Conservation (phyloP, 2,797 vertebrate species). For the Delichon dasypus region DNA sequence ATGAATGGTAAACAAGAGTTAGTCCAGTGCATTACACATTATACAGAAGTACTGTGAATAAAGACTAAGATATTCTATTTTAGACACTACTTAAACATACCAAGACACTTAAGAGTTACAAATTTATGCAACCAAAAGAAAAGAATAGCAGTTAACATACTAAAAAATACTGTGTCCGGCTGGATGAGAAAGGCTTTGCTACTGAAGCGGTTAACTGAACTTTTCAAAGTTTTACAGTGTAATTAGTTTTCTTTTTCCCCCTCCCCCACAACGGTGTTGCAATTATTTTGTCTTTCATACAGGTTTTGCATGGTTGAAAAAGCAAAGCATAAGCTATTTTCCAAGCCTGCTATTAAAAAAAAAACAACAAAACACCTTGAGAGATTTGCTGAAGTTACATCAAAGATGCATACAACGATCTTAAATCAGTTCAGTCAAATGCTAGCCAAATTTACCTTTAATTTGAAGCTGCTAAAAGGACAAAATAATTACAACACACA, state of each 20-base stretch:
- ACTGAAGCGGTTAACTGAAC: constrained; percentile 60
- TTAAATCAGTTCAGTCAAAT: constrained; percentile 38
- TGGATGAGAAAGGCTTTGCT: constrained; percentile 60
- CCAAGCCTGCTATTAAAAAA: constrained; percentile 7
- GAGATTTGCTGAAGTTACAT: constrained; percentile 7
- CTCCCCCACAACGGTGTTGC: background rate
- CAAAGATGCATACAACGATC: constrained; percentile 11
- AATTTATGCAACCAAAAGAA: constrained; percentile 75
- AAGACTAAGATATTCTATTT: constrained; percentile 77
- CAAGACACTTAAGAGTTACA: constrained; percentile 73
- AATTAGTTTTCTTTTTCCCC: background rate
- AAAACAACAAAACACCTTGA: background rate
- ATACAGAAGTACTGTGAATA: constrained; percentile 80
- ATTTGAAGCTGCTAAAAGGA: constrained; percentile 50
- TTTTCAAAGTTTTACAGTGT: constrained; percentile 56
- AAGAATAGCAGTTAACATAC: constrained; percentile 73
- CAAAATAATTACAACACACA: constrained; percentile 62
- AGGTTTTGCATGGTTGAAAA: constrained; percentile 10
- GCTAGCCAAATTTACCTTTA: constrained; percentile 4
- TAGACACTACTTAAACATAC: constrained; percentile 77
- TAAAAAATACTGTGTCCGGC: constrained; percentile 73
- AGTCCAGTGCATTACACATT: constrained; percentile 92
- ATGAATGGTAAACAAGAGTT: constrained; percentile 95
- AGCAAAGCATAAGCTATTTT: constrained; percentile 21
- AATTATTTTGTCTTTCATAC: constrained; percentile 56